Evolutionary conservation across 2,797 vertebrate genomes (phyloP).

Genomic region (Muraenolepis orangiensis): DNA sequence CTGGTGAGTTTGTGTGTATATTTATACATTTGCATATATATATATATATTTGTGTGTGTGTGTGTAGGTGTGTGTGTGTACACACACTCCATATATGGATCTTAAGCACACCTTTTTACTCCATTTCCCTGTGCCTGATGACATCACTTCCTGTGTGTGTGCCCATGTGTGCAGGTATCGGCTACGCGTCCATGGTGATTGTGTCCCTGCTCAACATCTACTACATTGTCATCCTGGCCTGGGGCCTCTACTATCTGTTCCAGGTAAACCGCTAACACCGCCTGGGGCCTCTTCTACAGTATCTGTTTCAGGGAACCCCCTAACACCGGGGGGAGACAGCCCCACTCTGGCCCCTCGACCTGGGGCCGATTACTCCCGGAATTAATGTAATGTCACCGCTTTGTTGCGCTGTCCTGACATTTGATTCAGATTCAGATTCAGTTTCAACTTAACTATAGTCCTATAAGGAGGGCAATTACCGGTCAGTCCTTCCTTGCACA

Average conservation of each 20-base stretch:
- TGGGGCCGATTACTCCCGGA: too few relatives aligned
- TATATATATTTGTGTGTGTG: constrained; percentile 10
- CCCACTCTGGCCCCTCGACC: too few relatives aligned
- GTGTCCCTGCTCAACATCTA: constrained; percentile 96
- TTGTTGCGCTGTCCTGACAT: too few relatives aligned
- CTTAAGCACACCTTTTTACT: too few relatives aligned
- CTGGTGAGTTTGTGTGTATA: background rate
- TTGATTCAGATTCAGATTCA: too few relatives aligned
- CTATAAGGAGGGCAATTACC: too few relatives aligned
- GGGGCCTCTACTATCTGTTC: constrained; percentile 96
- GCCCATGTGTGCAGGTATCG: constrained; percentile 84
- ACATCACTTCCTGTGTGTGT: background rate
- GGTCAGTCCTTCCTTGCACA: too few relatives aligned
- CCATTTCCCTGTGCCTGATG: background rate
- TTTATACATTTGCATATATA: constrained; percentile 8
- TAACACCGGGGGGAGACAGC: too few relatives aligned
- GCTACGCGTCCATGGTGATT: constrained; percentile 96
- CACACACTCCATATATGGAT: too few relatives aligned
- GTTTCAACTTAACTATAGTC: too few relatives aligned
- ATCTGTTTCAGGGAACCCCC: too few relatives aligned
- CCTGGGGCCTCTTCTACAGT: background rate
- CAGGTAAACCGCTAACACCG: constrained; percentile 61
- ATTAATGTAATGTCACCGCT: too few relatives aligned
- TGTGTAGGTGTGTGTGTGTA: constrained; percentile 11
- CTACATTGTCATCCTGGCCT: constrained; percentile 98